phyloP scores from a whole-genome alignment of 2,113 vertebrate genomes.

The Pangasianodon hypophthalmus region DNA sequence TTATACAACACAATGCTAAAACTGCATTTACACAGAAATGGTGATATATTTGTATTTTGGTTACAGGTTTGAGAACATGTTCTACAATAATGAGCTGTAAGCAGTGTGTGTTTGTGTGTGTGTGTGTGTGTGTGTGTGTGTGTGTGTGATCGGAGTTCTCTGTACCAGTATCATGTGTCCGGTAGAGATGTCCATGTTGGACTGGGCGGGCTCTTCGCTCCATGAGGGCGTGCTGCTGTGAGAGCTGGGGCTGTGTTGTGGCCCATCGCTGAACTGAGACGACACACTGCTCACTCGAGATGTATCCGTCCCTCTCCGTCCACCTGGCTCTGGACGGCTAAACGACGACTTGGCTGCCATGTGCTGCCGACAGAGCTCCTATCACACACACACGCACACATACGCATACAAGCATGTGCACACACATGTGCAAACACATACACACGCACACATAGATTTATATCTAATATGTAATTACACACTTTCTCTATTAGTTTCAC shows the following conservation, averaged over 20 bases:
- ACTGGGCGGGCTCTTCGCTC: conserved; percentile 97
- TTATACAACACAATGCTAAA: not conserved
- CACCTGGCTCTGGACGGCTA: conserved; percentile 73
- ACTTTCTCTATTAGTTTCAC: not conserved
- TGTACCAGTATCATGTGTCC: conserved; percentile 99
- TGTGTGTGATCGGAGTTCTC: not conserved
- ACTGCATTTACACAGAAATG: not conserved
- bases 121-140: not conserved
- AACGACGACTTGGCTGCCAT: conserved; percentile 93
- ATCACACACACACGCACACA: conserved; percentile 19
- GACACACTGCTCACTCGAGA: conserved; percentile 96
- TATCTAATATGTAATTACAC: not conserved
- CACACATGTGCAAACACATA: not conserved
- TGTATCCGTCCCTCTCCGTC: conserved; percentile 81
- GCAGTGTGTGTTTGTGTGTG: not conserved
- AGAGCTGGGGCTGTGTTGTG: conserved; percentile 94
- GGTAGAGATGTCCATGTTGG: conserved; percentile 98
- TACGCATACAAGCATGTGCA: not conserved
- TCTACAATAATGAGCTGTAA: not conserved
- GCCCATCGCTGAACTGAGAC: conserved; percentile 93
- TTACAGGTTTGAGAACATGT: not conserved
- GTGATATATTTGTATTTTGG: not conserved
- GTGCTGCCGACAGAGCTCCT: conserved; percentile 97
- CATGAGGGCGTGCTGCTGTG: conserved; percentile 97
- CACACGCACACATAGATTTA: not conserved